phyloP scores from a whole-genome alignment of 1,140 invertebrate species.

The Maconellicoccus hirsutus region DNA sequence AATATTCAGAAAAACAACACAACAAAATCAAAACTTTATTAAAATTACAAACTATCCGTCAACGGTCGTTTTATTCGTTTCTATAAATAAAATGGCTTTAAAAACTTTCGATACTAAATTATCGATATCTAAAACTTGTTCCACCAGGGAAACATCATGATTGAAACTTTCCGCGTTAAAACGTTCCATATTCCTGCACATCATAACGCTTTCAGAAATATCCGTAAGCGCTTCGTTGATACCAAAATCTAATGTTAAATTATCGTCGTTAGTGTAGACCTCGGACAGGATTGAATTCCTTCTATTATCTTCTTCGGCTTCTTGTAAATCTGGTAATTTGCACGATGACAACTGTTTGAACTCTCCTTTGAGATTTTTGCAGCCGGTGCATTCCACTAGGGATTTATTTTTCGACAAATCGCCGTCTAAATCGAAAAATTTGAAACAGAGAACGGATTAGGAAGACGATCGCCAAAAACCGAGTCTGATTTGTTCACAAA shows the following conservation, averaged over 20 bases:
- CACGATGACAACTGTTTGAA: not conserved
- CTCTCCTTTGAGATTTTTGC: not conserved
- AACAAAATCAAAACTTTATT: too few species aligned
- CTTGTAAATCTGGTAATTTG: not conserved
- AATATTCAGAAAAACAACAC: too few species aligned
- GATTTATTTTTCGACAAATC: not conserved
- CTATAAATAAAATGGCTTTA: constrained; percentile 56
- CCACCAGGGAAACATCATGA: constrained; percentile 41
- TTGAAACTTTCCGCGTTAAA: not conserved
- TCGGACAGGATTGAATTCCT: not conserved
- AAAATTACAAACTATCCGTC: too few species aligned
- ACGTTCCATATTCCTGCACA: not conserved
- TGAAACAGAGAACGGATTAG: too few species aligned
- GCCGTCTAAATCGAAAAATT: not conserved
- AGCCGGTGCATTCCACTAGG: not conserved
- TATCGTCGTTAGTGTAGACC: not conserved
- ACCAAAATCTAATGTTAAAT: not conserved
- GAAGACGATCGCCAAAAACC: too few species aligned
- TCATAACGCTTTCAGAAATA: not conserved
- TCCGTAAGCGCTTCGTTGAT: not conserved
- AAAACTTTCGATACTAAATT: constrained; percentile 58
- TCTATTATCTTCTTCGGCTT: not conserved
- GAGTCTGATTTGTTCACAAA: not conserved
- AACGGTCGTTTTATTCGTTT: not conserved
- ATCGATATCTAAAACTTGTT: constrained; percentile 62